phyloP scores from a whole-genome alignment of 2,113 vertebrate species.

The Barbus barbus region DNA sequence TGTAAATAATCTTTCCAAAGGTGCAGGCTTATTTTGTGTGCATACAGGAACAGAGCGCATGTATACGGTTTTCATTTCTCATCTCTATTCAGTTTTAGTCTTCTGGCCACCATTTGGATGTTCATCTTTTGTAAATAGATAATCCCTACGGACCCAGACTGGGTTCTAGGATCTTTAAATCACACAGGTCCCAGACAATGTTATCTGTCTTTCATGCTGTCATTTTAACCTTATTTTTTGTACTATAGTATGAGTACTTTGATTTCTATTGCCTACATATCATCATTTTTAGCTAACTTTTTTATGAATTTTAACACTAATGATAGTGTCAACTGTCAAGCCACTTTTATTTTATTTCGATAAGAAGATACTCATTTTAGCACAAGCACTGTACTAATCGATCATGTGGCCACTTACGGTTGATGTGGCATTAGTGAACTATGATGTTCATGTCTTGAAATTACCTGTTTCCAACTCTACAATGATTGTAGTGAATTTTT shows the following conservation, averaged over 20 bases:
- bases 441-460: neutral
- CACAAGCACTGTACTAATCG: constrained; percentile 71
- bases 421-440: constrained; percentile 42
- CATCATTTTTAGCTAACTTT: constrained; percentile 48
- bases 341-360: constrained; percentile 58
- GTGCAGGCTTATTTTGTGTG: constrained; percentile 81
- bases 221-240: constrained; percentile 35
- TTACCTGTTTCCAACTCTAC: constrained; percentile 32
- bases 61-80: constrained; percentile 70
- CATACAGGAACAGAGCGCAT: constrained; percentile 73
- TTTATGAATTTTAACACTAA: constrained; percentile 64
- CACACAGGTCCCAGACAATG: constrained; percentile 25
- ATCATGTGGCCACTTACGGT: constrained; percentile 59
- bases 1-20: constrained; percentile 99
- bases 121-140: constrained; percentile 72
- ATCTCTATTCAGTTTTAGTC: constrained; percentile 52
- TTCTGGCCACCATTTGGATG: constrained; percentile 64
- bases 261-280: constrained; percentile 54
- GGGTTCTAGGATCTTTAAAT: constrained; percentile 56
- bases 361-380: constrained; percentile 63
- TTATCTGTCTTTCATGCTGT: constrained; percentile 47
- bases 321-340: constrained; percentile 54
- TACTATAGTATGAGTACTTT: constrained; percentile 53
- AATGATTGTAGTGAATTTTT: constrained; percentile 45
- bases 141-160: constrained; percentile 68